A percentile compares a stretch with the other conserved stretches of the same genome.
These are phyloP conservation scores for Cosmia pyralina DNA, from an alignment of 2,888 invertebrate genomes.

Conservation along the genomic window DNA sequence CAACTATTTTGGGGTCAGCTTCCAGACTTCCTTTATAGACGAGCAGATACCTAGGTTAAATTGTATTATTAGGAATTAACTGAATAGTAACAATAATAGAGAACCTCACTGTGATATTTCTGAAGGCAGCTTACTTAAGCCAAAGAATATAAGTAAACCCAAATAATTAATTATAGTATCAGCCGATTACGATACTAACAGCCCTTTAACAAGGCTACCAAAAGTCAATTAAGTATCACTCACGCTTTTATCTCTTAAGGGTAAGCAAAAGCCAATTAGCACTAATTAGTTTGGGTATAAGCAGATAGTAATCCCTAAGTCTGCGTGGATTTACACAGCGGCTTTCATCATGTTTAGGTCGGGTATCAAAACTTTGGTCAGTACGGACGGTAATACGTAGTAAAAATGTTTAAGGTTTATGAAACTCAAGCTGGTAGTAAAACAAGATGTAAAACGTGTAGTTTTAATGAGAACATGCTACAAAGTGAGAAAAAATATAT, in stretches of 20 bases:
- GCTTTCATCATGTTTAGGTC: constrained; percentile 48
- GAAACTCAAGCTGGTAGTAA: constrained; percentile 12
- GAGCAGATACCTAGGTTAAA: no score
- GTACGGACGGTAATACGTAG: background rate
- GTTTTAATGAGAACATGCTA: constrained; percentile 31
- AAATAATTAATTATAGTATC: constrained; percentile 51
- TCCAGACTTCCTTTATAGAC: background rate
- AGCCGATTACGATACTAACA: constrained; percentile 39
- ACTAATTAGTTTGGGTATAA: constrained; percentile 66
- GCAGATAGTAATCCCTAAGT: constrained; percentile 61
- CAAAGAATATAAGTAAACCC: constrained; percentile 40
- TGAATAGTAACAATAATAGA: background rate
- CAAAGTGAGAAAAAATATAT: constrained; percentile 9
- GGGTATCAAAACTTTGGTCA: constrained; percentile 45
- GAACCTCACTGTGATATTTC: constrained; percentile 12
- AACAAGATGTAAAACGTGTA: constrained; percentile 21
- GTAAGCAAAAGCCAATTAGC: constrained; percentile 65
- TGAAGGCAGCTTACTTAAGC: constrained; percentile 7
- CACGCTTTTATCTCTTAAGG: constrained; percentile 57
- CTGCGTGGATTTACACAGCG: constrained; percentile 51
- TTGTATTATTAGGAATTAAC: background rate
- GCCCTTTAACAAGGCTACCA: constrained; percentile 34
- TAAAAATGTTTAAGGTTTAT: constrained; percentile 27
- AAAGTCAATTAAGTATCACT: constrained; percentile 65
- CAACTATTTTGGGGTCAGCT: no score